These are phyloP conservation scores for Leptarthrus brevirostris DNA, from an alignment of 2,888 invertebrate species.

Conservation along the genomic window DNA sequence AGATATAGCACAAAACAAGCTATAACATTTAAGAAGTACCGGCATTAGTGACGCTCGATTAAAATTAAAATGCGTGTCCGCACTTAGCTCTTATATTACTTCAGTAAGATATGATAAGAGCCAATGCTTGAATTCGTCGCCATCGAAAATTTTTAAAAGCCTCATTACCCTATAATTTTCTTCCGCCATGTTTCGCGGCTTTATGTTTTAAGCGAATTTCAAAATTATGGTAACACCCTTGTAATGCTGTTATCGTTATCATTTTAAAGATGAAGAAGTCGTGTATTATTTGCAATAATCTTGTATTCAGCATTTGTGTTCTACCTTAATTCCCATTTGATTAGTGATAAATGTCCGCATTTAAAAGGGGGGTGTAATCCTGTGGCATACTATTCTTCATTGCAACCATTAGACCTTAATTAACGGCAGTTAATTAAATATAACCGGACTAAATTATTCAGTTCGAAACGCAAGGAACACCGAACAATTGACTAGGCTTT, in stretches of 20 bases:
- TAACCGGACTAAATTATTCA: conserved; percentile 35
- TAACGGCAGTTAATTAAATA: conserved; percentile 33
- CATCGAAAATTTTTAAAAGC: no score
- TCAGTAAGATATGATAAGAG: no score
- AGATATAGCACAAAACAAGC: no score
- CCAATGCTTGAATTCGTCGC: no score
- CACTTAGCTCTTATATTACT: no score
- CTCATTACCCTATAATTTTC: no score
- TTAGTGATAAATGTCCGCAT: conserved; percentile 23
- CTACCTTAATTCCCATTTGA: neutral
- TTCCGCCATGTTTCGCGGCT: no score
- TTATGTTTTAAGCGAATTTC: no score
- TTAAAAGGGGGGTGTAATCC: neutral
- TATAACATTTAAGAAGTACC: no score
- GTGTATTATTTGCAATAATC: neutral
- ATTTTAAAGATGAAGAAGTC: neutral
- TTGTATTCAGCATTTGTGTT: neutral
- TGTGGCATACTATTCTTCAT: neutral
- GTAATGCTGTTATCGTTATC: neutral
- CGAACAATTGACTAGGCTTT: neutral
- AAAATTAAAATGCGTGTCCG: no score
- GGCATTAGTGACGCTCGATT: no score
- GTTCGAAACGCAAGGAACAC: neutral
- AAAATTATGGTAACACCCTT: no score
- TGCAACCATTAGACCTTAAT: conserved; percentile 26